These are phyloP conservation scores for Arctia plantaginis DNA, from an alignment of 2,888 invertebrate genomes.

Conservation along the genomic window DNA sequence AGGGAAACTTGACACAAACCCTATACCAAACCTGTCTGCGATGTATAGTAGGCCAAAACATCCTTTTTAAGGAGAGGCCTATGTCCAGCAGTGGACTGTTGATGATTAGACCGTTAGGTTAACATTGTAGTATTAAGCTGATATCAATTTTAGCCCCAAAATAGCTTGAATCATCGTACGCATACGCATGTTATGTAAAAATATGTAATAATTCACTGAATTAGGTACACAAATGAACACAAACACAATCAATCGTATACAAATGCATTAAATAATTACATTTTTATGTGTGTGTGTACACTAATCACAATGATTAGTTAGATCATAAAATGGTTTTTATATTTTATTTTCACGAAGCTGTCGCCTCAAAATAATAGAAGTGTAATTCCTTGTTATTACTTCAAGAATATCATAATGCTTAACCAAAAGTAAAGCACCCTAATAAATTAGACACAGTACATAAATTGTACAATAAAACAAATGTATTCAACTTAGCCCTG, in stretches of 20 bases:
- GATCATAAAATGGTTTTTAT: background rate
- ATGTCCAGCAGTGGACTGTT: too few species aligned
- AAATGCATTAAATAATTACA: too few species aligned
- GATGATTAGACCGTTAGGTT: background rate
- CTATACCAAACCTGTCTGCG: too few species aligned
- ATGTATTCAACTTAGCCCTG: slow-evolving; percentile 42
- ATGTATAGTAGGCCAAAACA: too few species aligned
- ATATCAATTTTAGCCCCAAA: background rate
- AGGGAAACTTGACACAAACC: too few species aligned
- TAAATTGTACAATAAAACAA: slow-evolving; percentile 51
- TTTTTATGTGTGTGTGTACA: background rate
- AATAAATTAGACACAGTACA: slow-evolving; percentile 38
- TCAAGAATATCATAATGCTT: slow-evolving; percentile 9
- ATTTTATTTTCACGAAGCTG: background rate
- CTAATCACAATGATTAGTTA: background rate
- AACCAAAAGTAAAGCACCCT: slow-evolving; percentile 26
- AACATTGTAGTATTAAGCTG: background rate
- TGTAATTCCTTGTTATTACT: background rate
- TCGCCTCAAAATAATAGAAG: background rate
- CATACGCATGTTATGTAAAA: background rate
- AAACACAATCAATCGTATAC: too few species aligned
- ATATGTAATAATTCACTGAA: background rate
- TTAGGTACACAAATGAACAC: too few species aligned
- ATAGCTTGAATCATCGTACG: background rate
- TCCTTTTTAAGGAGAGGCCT: too few species aligned